Evolutionary conservation across 2,797 vertebrate species (phyloP), one percentile per base, ranked within the genome.

Genomic region (Fistularia commersonii): DNA sequence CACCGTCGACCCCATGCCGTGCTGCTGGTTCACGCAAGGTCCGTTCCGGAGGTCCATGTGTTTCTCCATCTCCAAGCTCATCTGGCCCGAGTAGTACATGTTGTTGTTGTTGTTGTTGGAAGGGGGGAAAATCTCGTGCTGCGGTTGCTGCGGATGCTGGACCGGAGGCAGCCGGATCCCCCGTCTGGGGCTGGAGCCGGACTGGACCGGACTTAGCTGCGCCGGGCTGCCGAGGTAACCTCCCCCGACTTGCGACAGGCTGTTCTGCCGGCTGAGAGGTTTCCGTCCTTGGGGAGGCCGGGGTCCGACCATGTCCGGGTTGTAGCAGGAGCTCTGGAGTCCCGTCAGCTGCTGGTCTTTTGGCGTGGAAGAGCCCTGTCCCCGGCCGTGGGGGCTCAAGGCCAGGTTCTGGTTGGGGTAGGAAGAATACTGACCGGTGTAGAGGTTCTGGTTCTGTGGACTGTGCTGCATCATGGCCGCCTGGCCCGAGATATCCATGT

Each of bases 241-340:
- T 14, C 77, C 84, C 45, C 80, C 82, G 6, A 78, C 70, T 64
- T 89, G 91, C 48, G 86, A 78, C 49, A 92, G 60, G 59, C 84
- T 86, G 76, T 78, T 84, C 15, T 93, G 93, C 42, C 91, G 91
- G 41, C 77, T 91, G 0, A 88, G 77, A 0, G 91, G 88, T 54
- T 94, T 95, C 0, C 82, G 89, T 34, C 81, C 85, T 23, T 86
- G 86, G 0, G 95, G 94, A 0, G 93, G 94, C 31, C 91, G 89
- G 0, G 94, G 94, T 12, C 87, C 68, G 43, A 88, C 76, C 79
- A 93, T 82, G 45, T 92, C 92, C 5, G 88, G 87, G 63, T 59
- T 76, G 36, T 92, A 94, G 79, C 91, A 92, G 0, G 91, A 84
- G 14, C 83, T 61, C 1, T 77, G 82, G 1, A 91, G 76, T 51